Percentiles rank a stretch among this genome's conserved stretches.
Evolutionary conservation across 2,888 invertebrate species (phyloP).

Genomic region (Tholera decimalis): DNA sequence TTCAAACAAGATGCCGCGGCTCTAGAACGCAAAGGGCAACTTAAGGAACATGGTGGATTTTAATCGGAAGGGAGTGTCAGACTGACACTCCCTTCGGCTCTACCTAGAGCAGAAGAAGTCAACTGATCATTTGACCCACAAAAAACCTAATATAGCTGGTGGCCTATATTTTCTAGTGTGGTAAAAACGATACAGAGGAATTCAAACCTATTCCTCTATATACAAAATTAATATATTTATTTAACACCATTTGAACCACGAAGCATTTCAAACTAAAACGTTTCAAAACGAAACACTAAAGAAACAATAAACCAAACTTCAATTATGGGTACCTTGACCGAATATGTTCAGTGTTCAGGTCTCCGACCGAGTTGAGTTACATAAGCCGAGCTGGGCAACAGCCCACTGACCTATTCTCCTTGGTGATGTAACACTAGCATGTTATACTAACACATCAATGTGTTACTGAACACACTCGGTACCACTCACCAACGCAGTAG

Average conservation of each 20-base stretch:
- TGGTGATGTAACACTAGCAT: constrained; percentile 73
- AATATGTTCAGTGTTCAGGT: constrained; percentile 62
- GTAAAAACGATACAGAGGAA: constrained; percentile 1
- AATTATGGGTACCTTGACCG: constrained; percentile 58
- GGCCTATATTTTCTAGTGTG: neutral
- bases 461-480: constrained; percentile 22
- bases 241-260: constrained; percentile 2
- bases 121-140: too few species aligned
- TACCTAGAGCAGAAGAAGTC: too few species aligned
- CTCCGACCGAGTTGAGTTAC: constrained; percentile 72
- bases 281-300: neutral
- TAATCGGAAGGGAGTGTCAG: too few species aligned
- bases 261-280: neutral
- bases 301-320: constrained; percentile 46
- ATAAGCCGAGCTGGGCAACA: constrained; percentile 71
- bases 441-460: constrained; percentile 61
- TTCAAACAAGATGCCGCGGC: too few species aligned
- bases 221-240: neutral
- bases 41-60: too few species aligned
- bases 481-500: constrained; percentile 2
- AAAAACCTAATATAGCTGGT: too few species aligned
- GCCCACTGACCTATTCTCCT: constrained; percentile 75
- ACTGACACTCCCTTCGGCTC: too few species aligned
- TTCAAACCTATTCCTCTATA: neutral
- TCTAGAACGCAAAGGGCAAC: too few species aligned